These are phyloP conservation scores for Galerucella pusilla DNA, from an alignment of 2,888 invertebrate species.

Conservation along the genomic window DNA sequence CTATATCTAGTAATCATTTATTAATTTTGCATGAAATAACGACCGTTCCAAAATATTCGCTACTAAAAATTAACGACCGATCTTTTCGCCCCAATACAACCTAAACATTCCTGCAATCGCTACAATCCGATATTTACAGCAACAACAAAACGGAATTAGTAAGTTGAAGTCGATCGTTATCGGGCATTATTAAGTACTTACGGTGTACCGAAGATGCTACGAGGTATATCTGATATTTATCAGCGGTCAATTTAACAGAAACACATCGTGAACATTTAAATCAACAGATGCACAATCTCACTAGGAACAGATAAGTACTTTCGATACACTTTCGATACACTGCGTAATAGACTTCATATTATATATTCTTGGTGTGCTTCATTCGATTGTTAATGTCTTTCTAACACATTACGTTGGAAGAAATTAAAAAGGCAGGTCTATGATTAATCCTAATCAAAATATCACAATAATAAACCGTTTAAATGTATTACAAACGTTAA, in stretches of 20 bases:
- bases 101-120: slow-evolving; percentile 17
- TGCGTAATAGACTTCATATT: no score
- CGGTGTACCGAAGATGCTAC: slow-evolving; percentile 34
- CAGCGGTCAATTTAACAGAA: not conserved
- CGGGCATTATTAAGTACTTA: slow-evolving; percentile 40
- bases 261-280: not conserved
- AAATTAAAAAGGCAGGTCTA: no score
- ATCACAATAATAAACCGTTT: no score
- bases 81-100: slow-evolving; percentile 9
- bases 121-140: slow-evolving; percentile 30
- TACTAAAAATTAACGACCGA: slow-evolving; percentile 28
- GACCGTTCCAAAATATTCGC: slow-evolving; percentile 13
- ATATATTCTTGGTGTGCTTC: no score
- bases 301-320: not conserved
- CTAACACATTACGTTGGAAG: no score
- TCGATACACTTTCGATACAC: not conserved
- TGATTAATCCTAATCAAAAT: no score
- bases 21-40: not conserved
- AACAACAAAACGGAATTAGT: slow-evolving; percentile 30
- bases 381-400: no score
- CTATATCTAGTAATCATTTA: slow-evolving; percentile 11
- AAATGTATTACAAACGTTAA: no score
- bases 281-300: not conserved
- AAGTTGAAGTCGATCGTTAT: slow-evolving; percentile 39
- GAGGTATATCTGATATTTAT: slow-evolving; percentile 37